Base-by-base conservation (phyloP, 2,797 vertebrate genomes). In the Galaxias olidus region DNA sequence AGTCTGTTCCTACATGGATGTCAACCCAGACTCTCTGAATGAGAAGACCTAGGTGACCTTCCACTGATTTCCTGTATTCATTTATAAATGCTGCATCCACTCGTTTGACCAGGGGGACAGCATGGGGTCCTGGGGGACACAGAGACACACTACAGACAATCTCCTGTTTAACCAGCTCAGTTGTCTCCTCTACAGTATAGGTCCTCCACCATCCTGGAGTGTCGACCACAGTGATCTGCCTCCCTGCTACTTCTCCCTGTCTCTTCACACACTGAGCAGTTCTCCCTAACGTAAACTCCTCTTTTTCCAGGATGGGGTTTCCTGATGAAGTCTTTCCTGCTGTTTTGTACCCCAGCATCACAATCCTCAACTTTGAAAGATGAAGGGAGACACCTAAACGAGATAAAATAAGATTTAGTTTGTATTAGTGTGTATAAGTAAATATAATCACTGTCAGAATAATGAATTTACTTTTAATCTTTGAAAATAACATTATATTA, bases 191-290 rank as follows among this genome's bases (percentile, higher is more conserved):
- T 4, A 10, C 20, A 10, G 43, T 17, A 10, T 20, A 10, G 30
- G 40, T 42, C 5, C 14, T 30, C 53, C 43, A 57, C 63, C 63
- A 65, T 10, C 53, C 63, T 8, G 62, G 62, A 9, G 44, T 64
- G 45, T 64, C 53, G 20, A 64, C 53, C 44, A 64, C 43, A 9
- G 19, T 48, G 19, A 64, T 8, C 52, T 55, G n/a, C n/a, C 19
- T 48, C 43, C 62, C 62, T 8, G 62, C 62, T 10, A 40, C 44
- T 9, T 30, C 15, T 17, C 43, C n/a, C 52, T n/a, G 62, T 12
- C 10, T 46, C 52, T 5, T 13, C 9, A 10, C 20, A 47, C 59
- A 48, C 1, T 30, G 14, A 18, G 59, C 8, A 0, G 59, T 49
- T 40, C 45, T 61, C 59, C 59, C 59, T 19, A 8, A 17, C 11